Percentiles rank a stretch among this genome's conserved stretches.
phyloP scores from a whole-genome alignment of 2,113 vertebrate genomes.

The Sceloporus undulatus region DNA sequence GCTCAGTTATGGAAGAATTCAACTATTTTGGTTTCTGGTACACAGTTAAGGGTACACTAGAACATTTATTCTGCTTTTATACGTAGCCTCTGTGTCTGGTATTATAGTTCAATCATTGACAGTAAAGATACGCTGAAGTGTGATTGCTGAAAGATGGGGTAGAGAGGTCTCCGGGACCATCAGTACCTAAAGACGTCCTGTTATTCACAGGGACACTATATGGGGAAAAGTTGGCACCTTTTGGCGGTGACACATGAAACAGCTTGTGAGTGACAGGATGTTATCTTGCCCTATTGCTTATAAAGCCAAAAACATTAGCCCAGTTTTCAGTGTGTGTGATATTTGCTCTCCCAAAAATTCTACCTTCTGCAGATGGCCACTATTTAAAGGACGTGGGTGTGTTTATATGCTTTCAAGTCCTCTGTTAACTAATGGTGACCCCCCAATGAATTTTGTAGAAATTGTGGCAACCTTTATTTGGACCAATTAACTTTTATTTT shows the following conservation, averaged over 20 bases:
- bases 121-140: too few species aligned
- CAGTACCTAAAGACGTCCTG: background rate
- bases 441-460: too few species aligned
- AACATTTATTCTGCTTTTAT: background rate
- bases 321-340: background rate
- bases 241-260: background rate
- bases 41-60: background rate
- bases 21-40: background rate
- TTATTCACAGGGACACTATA: background rate
- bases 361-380: background rate
- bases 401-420: too few species aligned
- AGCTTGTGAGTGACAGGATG: background rate
- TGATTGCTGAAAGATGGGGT: background rate
- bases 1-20: background rate
- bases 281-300: background rate
- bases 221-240: background rate
- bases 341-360: too few species aligned
- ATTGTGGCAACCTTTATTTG: background rate
- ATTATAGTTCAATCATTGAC: background rate
- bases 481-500: too few species aligned
- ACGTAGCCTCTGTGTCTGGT: background rate
- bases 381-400: background rate
- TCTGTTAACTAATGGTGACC: too few species aligned
- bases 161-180: background rate
- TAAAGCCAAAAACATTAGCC: background rate